These are phyloP conservation scores for Hydropsyche tenuis DNA, from an alignment of 1,140 invertebrate species.

Conservation along the genomic window DNA sequence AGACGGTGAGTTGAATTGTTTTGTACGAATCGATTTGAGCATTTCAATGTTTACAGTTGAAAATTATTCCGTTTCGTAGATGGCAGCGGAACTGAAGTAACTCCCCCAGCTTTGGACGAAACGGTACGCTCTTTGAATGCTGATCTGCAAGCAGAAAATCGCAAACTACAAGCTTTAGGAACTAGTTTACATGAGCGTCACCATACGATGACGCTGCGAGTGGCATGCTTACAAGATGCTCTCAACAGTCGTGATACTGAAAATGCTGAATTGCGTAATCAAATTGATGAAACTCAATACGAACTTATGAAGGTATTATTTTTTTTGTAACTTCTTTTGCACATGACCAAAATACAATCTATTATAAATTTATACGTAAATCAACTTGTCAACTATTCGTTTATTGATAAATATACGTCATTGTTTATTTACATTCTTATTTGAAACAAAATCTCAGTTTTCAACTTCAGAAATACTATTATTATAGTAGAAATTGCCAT, in stretches of 20 bases:
- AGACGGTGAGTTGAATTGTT: conserved; percentile 53
- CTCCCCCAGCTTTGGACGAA: conserved; percentile 72
- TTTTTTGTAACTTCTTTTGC: neutral
- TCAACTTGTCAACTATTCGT: no score
- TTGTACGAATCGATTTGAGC: neutral
- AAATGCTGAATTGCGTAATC: conserved; percentile 92
- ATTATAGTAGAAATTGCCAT: no score
- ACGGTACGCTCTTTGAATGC: conserved; percentile 81
- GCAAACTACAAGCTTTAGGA: conserved; percentile 88
- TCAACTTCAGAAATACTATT: no score
- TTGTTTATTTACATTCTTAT: no score
- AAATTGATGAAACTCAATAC: conserved; percentile 95
- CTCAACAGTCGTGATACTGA: conserved; percentile 91
- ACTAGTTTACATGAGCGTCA: conserved; percentile 93
- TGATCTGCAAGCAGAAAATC: conserved; percentile 90
- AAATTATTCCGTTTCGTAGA: conserved; percentile 28
- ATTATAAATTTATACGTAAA: no score
- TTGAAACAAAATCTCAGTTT: no score
- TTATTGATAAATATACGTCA: no score
- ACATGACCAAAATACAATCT: no score
- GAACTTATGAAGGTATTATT: conserved; percentile 78
- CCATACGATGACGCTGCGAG: conserved; percentile 89
- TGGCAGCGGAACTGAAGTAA: conserved; percentile 51
- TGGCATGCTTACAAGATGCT: conserved; percentile 90
- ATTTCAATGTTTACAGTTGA: neutral